These are phyloP conservation scores for Actinia equina DNA, from an alignment of 64 coral and sea anemone species.

Conservation along the genomic window DNA sequence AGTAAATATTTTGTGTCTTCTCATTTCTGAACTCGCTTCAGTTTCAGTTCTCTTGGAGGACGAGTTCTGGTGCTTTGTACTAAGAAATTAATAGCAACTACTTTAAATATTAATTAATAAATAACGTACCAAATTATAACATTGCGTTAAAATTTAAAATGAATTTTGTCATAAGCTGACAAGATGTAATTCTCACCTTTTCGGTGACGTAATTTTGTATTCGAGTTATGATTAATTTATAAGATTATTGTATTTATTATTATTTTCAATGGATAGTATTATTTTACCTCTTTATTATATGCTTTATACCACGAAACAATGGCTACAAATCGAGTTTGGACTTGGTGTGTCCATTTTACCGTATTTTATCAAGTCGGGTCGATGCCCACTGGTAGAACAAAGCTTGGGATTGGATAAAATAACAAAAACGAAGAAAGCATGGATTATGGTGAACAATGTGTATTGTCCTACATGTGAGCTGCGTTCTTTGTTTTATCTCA, in stretches of 20 bases:
- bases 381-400: too few species aligned
- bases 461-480: too few species aligned
- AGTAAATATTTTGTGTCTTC: not conserved
- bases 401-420: too few species aligned
- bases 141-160: not conserved
- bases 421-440: too few species aligned
- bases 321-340: too few species aligned
- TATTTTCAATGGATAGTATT: not conserved
- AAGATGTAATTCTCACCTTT: not conserved
- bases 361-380: too few species aligned
- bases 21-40: not conserved
- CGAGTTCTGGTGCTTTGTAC: not conserved
- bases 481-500: too few species aligned
- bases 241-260: conserved; percentile 1
- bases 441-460: too few species aligned
- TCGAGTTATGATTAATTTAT: not conserved
- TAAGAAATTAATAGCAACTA: not conserved
- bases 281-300: too few species aligned
- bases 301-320: too few species aligned
- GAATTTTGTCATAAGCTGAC: not conserved
- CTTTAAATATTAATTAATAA: not conserved
- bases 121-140: not conserved
- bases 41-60: not conserved
- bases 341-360: too few species aligned
- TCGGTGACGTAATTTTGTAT: not conserved